Base-by-base conservation (phyloP, 2,888 invertebrate species). In the Drosophila suboccidentalis region DNA sequence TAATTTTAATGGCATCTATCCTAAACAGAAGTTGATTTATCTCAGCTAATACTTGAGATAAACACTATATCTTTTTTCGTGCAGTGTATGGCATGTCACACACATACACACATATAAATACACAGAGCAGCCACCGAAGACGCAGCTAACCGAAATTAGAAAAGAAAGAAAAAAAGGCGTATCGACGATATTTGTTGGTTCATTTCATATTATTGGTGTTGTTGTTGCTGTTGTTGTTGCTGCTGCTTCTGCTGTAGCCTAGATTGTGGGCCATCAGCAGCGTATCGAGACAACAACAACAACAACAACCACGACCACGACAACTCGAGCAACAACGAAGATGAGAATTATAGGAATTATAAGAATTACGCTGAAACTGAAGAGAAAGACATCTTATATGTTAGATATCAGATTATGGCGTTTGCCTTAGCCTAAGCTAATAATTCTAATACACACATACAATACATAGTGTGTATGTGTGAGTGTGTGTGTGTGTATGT, bases 381-480 rank as follows among this genome's bases (percentile, higher is more conserved):
- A 69, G 71, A 62, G 67, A 71, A 59, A 69, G 71, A 83, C 87
- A 83, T 87, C 80, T 87, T 53, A 65, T 54, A n/a, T n/a, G n/a
- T n/a, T n/a, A 86, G 82, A 84, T 89, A 87, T 86, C 78, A 85
- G 90, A 87, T 87, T 84, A 78, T 86, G 70, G 60, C 64, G 63
- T 65, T 73, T 53, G 81, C 74, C 66, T 83, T 73, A 86, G 78
- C 73, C 82, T 80, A 74, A 78, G 89, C 90, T 80, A 89, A 87
- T 88, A 86, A 87, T 80, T 75, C 80, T 71, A 75, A 47, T 43
- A 61, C 49, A 57, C 46, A 36, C 26, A 29, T 1, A 36, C 11
- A 41, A 53, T n/a, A 29, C n/a, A 36, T 47, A 39, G 44, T 29
- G 5, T 19, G 50, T 46, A 44, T 57, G 15, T 46, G 11, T 19